phyloP scores from a whole-genome alignment of 2,888 invertebrate genomes.

The Pammene aurita region DNA sequence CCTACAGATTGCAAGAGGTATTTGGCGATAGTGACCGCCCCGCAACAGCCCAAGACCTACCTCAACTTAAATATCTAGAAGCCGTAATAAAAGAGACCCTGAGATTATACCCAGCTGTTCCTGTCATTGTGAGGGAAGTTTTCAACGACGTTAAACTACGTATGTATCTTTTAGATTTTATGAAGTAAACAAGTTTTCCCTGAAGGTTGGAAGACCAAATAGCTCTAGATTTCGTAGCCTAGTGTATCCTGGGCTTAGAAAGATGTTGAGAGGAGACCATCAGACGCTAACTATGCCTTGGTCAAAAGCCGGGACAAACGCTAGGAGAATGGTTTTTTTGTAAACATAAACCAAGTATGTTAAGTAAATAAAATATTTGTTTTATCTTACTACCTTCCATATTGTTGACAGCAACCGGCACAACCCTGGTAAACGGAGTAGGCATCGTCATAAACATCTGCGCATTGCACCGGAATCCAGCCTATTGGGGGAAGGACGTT shows the following conservation, averaged over 20 bases:
- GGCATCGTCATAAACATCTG: constrained; percentile 28
- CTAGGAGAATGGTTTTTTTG: too few relatives aligned
- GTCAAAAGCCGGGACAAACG: too few relatives aligned
- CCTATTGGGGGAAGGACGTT: constrained; percentile 41
- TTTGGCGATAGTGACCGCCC: constrained; percentile 50
- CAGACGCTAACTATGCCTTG: too few relatives aligned
- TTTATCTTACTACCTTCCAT: too few relatives aligned
- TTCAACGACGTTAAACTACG: constrained; percentile 36
- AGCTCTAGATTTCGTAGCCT: too few relatives aligned
- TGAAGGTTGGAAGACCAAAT: too few relatives aligned
- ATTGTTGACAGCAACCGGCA: constrained; percentile 33
- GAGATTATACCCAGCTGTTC: constrained; percentile 55
- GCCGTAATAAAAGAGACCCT: constrained; percentile 56
- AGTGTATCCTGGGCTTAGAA: too few relatives aligned
- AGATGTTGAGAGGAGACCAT: too few relatives aligned
- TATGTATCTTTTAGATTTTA: constrained; percentile 22
- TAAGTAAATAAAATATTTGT: too few relatives aligned
- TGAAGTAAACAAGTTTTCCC: too few relatives aligned
- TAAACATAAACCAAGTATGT: too few relatives aligned
- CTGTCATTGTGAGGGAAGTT: constrained; percentile 47
- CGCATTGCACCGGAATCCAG: constrained; percentile 40
- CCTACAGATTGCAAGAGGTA: constrained; percentile 50
- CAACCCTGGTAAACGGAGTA: constrained; percentile 35
- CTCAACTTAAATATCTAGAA: constrained; percentile 52
- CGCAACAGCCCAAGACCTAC: constrained; percentile 46